Evolutionary conservation across 2,113 vertebrate species (phyloP), one percentile per base, ranked within the genome.

Genomic region (Cnemophilus loriae): DNA sequence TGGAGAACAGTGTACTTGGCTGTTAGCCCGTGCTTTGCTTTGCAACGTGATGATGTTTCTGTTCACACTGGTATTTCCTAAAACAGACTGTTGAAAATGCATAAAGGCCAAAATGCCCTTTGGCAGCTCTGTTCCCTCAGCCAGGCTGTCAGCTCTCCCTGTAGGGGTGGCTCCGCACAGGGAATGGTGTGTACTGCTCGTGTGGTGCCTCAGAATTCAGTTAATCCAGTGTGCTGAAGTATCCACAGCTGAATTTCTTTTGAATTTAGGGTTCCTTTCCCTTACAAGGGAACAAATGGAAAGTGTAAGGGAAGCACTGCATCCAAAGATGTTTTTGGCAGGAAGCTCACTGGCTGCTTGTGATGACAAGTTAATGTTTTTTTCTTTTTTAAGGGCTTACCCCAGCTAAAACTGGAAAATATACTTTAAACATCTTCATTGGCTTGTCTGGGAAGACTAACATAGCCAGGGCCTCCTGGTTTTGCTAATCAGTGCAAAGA

Each of bases 281-380:
- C 91, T 94, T 93, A 94, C 80, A 95, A 90, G 89, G 75, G 86
- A 93, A 86, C 59, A 73, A 93, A 64, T 56, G 61, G 56, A 35
- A 59, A 52, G 75, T 9, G 24, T n/a, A 64, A 93, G 75, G 53
- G 65, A 75, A 95, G 46, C 2, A 2, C 16, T 87, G 35, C 61
- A 53, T 78, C 52, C 88, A 60, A 8, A 28, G 79, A 61, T 11
- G 1, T 18, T 73, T 75, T 80, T 90, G 91, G 80, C 95, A 94
- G 71, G 68, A 64, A 65, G 59, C 32, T 90, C n/a, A 17, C 65
- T 70, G 71, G 61, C 20, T 96, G 76, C 37, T 50, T 49, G 37
- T 80, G 59, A 53, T 93, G 35, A 80, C 59, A 69, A 89, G 75
- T 88, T 67, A n/a, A 28, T 61, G 41, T 26, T 22, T 57, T 42